Conservation (phyloP, 2,888 invertebrate species). For the Andricus curvator region DNA sequence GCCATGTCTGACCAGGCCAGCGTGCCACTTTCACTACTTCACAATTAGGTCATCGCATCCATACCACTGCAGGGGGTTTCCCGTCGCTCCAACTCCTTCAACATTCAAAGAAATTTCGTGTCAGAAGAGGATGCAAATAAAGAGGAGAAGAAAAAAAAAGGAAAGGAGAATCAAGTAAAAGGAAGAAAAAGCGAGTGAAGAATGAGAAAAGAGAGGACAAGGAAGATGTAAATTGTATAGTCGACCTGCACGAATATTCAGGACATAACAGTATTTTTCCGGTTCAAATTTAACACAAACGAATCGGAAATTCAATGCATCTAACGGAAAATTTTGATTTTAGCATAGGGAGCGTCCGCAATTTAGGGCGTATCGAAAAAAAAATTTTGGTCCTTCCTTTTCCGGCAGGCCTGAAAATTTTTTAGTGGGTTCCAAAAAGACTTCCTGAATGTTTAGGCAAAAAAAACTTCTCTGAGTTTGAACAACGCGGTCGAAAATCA, state of each 20-base stretch:
- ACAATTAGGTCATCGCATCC: slow-evolving; percentile 77
- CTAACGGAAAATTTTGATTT: background rate
- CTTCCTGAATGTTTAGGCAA: no score
- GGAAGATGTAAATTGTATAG: slow-evolving; percentile 23
- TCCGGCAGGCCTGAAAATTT: no score
- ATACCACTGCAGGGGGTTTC: slow-evolving; percentile 61
- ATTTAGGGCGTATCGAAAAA: no score
- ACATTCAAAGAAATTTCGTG: slow-evolving; percentile 1
- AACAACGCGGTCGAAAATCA: no score
- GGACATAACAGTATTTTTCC: slow-evolving; percentile 5
- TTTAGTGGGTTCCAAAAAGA: no score
- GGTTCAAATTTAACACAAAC: background rate
- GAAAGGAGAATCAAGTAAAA: slow-evolving; percentile 49
- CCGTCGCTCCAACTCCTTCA: slow-evolving; percentile 41
- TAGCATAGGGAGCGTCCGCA: background rate
- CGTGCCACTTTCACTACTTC: slow-evolving; percentile 78
- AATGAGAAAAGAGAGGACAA: slow-evolving; percentile 45
- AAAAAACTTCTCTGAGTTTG: no score
- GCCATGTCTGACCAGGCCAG: slow-evolving; percentile 73
- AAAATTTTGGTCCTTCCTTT: no score
- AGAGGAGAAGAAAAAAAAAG: slow-evolving; percentile 48
- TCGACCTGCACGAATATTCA: background rate
- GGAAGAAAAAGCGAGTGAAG: background rate
- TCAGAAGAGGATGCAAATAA: background rate
- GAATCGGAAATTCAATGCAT: background rate